Evolutionary conservation across 1,140 invertebrate genomes (phyloP).

Genomic region (Drosophila pachea): DNA sequence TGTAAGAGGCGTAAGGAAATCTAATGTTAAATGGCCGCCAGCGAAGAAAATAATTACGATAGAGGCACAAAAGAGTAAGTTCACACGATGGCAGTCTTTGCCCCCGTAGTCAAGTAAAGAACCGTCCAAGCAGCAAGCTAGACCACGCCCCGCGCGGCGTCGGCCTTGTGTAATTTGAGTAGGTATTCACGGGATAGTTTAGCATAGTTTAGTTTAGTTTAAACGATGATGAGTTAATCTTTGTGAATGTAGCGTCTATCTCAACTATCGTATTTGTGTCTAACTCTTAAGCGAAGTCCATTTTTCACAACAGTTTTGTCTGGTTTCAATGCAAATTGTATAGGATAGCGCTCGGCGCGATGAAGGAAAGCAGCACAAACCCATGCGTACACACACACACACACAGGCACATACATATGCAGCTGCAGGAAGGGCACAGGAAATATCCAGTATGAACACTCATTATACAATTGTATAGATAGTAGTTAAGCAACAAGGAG

Average conservation of each 20-base stretch:
- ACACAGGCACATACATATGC: slow-evolving; percentile 2
- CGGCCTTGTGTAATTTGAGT: slow-evolving; percentile 53
- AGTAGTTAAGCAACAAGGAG: slow-evolving; percentile 32
- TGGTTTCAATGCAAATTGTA: slow-evolving; percentile 61
- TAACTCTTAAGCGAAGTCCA: slow-evolving; percentile 32
- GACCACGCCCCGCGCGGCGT: slow-evolving; percentile 33
- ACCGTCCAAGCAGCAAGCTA: slow-evolving; percentile 68
- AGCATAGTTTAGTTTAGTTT: slow-evolving; percentile 53
- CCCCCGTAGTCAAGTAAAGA: slow-evolving; percentile 68
- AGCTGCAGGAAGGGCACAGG: slow-evolving; percentile 6
- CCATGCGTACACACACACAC: slow-evolving; percentile 17
- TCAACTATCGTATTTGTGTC: slow-evolving; percentile 35
- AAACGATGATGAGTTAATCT: slow-evolving; percentile 64
- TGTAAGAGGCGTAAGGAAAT: neutral
- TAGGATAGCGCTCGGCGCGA: slow-evolving; percentile 32
- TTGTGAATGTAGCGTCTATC: slow-evolving; percentile 38
- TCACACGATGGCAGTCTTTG: slow-evolving; percentile 24
- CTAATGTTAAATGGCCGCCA: no score
- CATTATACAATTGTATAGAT: slow-evolving; percentile 39
- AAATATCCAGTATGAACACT: slow-evolving; percentile 18
- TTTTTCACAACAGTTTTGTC: slow-evolving; percentile 65
- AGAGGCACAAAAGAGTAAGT: no score
- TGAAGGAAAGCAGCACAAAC: slow-evolving; percentile 1
- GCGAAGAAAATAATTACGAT: no score
- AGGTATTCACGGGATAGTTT: slow-evolving; percentile 46